phyloP scores from a whole-genome alignment of 1,140 invertebrate species.

The Hydropsyche tenuis region DNA sequence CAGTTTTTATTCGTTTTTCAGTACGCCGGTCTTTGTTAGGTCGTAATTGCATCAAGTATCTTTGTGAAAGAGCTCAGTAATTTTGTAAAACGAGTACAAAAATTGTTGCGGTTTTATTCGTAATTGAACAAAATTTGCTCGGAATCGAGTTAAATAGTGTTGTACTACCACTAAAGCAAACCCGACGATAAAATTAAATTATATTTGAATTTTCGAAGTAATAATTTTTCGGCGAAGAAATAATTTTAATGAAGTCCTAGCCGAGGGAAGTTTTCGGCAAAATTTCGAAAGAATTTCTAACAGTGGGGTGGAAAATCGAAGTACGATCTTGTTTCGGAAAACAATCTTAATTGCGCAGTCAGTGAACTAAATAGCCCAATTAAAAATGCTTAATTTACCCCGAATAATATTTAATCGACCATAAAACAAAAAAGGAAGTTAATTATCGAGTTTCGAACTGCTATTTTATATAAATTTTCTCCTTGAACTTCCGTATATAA shows the following conservation, averaged over 20 bases:
- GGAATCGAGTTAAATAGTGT: neutral
- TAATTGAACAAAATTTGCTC: neutral
- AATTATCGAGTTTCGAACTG: neutral
- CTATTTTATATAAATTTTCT: neutral
- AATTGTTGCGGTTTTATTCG: neutral
- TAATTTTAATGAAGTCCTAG: conserved; percentile 9
- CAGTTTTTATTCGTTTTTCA: neutral
- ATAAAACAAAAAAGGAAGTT: conserved; percentile 8
- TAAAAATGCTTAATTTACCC: conserved; percentile 25
- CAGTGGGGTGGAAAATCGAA: conserved; percentile 4
- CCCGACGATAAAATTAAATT: no score
- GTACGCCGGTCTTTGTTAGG: neutral
- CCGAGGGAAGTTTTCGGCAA: neutral
- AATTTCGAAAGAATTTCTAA: conserved; percentile 12
- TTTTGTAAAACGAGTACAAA: conserved; percentile 7
- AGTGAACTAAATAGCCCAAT: conserved; percentile 23
- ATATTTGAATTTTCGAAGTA: neutral
- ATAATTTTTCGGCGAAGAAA: neutral
- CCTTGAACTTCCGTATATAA: no score
- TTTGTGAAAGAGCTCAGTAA: conserved; percentile 6
- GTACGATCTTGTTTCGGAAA: conserved; percentile 19
- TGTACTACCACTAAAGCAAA: no score
- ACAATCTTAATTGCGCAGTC: conserved; percentile 24
- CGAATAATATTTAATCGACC: conserved; percentile 26
- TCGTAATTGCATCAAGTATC: conserved; percentile 17